These are phyloP conservation scores for Ophion costatus DNA, from an alignment of 2,888 invertebrate species.

Conservation along the genomic window DNA sequence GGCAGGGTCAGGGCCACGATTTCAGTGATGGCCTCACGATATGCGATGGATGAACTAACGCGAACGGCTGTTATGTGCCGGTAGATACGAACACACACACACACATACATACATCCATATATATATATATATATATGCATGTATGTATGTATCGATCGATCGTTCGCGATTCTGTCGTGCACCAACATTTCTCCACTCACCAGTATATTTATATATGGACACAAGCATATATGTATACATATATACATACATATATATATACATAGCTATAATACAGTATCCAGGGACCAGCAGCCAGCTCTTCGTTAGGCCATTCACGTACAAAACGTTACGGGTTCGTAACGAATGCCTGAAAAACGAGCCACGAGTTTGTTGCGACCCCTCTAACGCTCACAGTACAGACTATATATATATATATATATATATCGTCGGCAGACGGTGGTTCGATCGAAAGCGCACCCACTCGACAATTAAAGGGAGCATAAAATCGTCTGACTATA, in stretches of 20 bases:
- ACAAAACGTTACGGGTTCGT: slow-evolving; percentile 64
- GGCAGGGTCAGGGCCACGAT: slow-evolving; percentile 67
- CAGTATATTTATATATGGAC: neutral
- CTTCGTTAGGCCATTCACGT: slow-evolving; percentile 62
- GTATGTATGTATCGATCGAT: slow-evolving; percentile 38
- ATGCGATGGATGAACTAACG: slow-evolving; percentile 64
- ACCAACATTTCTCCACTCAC: slow-evolving; percentile 30
- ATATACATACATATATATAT: slow-evolving; percentile 3
- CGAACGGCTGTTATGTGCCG: slow-evolving; percentile 31
- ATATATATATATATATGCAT: no score
- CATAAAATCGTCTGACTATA: slow-evolving; percentile 64
- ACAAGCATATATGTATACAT: neutral
- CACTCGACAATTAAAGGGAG: slow-evolving; percentile 66
- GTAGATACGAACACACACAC: slow-evolving; percentile 6
- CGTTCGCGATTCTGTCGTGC: slow-evolving; percentile 31
- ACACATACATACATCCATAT: neutral
- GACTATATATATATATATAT: slow-evolving; percentile 14
- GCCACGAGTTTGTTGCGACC: slow-evolving; percentile 64
- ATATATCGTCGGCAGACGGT: neutral
- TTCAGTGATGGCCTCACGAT: slow-evolving; percentile 56
- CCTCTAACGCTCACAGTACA: slow-evolving; percentile 26
- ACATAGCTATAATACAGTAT: neutral
- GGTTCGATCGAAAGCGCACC: slow-evolving; percentile 56
- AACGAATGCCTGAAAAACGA: slow-evolving; percentile 67
- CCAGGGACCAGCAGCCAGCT: slow-evolving; percentile 43